Conservation (phyloP, 1,140 invertebrate species). For the Dolichoris vasculosae region DNA sequence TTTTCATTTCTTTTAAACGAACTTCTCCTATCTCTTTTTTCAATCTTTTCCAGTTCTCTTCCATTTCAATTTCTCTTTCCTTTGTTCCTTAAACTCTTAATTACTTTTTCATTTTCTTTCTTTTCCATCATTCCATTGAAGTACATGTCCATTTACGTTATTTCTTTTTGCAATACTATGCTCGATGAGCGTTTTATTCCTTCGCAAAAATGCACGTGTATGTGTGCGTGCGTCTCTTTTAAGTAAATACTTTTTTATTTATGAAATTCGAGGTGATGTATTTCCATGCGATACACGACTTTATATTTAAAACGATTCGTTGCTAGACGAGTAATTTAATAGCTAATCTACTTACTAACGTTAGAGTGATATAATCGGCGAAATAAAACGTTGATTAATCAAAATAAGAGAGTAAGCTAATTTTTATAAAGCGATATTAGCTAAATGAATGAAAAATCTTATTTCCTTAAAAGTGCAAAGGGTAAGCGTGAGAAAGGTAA, state of each 20-base stretch:
- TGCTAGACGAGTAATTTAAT: too few relatives aligned
- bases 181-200: background rate
- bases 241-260: background rate
- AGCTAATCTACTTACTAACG: too few relatives aligned
- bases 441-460: too few relatives aligned
- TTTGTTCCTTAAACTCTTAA: slow-evolving; percentile 9
- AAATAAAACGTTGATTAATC: too few relatives aligned
- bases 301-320: too few relatives aligned
- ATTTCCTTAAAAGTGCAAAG: too few relatives aligned
- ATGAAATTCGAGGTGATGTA: too few relatives aligned
- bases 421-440: too few relatives aligned
- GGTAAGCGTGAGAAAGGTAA: too few relatives aligned
- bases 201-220: background rate
- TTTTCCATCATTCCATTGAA: background rate
- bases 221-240: background rate
- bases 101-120: slow-evolving; percentile 19
- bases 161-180: background rate
- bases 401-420: too few relatives aligned
- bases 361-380: too few relatives aligned
- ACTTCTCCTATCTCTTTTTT: background rate
- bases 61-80: slow-evolving; percentile 14
- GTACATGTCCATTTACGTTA: background rate
- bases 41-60: background rate
- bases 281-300: too few relatives aligned
- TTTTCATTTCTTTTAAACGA: background rate